Evolutionary conservation across 1,140 invertebrate species (phyloP), one percentile per base, ranked within the genome.

Genomic region (Globodera rostochiensis): DNA sequence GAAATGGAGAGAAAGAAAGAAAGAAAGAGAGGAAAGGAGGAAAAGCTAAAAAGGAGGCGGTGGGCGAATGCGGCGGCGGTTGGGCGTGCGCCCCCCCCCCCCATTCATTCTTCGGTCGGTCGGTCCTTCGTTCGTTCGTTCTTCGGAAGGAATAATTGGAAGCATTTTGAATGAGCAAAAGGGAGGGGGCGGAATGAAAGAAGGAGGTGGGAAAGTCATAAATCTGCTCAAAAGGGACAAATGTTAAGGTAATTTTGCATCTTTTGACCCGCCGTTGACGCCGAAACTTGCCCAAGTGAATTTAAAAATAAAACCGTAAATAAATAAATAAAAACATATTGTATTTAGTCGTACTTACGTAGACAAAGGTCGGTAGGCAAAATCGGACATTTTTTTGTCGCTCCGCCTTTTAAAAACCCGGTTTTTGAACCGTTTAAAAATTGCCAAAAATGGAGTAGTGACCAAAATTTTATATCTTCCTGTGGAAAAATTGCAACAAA

Each of bases 101-200:
- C 19, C 15, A 13, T 19, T 60, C 19, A 60, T 60, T 60, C 57
- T 60, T 60, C 57, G 57, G 57, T 60, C 57, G n/a, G n/a, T n/a
- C n/a, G n/a, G n/a, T n/a, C n/a, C 57, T 60, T 60, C 57, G 57
- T 60, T 60, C 13, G 57, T 60, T 60, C 13, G 57, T 60, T 60
- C 57, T 60, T 60, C 15, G 57, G 57, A 60, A 60, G 57, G 57
- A 60, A 60, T 60, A 60, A 60, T 60, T 60, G 57, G 57, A 60
- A 60, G 57, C 57, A 60, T 60, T 60, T 60, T 13, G 57, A 60
- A 60, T 60, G 57, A 60, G 57, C 57, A 60, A 60, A 60, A 19
- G 19, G 15, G 19, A 60, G 57, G 19, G 57, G 57, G 57, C 8
- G 57, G 15, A 13, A 13, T n/a, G n/a, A n/a, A n/a, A n/a, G n/a